Evolutionary conservation across 2,888 invertebrate genomes (phyloP).

Genomic region (Stictocephala bisonia): DNA sequence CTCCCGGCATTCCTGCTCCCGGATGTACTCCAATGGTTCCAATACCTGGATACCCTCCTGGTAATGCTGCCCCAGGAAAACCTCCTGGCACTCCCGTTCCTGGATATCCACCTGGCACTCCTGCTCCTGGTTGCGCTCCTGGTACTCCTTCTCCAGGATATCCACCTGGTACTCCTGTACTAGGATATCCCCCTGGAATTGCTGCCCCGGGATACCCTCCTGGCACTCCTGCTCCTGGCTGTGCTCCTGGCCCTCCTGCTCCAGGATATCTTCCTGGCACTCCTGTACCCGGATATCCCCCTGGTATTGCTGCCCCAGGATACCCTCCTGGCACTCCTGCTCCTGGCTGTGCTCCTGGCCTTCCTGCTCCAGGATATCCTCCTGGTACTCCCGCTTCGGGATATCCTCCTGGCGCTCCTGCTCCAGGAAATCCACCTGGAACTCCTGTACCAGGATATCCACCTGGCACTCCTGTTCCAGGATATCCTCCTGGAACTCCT

Average conservation of each 20-base stretch:
- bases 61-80: constrained; percentile 32
- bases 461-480: constrained; percentile 50
- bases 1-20: constrained; percentile 30
- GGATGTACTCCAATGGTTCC: constrained; percentile 41
- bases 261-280: constrained; percentile 47
- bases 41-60: constrained; percentile 48
- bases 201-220: constrained; percentile 38
- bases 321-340: constrained; percentile 2
- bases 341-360: constrained; percentile 48
- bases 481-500: constrained; percentile 24
- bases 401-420: constrained; percentile 43
- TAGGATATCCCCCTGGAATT: too few relatives aligned
- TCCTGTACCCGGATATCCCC: constrained; percentile 49
- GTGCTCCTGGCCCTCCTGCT: constrained; percentile 17
- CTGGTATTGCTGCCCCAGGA: too few relatives aligned
- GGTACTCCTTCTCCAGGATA: constrained; percentile 10
- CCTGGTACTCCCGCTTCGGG: constrained; percentile 47
- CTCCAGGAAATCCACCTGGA: constrained; percentile 50
- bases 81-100: constrained; percentile 39
- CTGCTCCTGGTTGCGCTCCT: constrained; percentile 33
- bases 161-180: constrained; percentile 49
- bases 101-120: constrained; percentile 34
- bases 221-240: constrained; percentile 42
- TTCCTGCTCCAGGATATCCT: too few relatives aligned
- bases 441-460: constrained; percentile 40